Conservation (phyloP, 2,888 invertebrate genomes). For the Rhodophaea formosa region DNA sequence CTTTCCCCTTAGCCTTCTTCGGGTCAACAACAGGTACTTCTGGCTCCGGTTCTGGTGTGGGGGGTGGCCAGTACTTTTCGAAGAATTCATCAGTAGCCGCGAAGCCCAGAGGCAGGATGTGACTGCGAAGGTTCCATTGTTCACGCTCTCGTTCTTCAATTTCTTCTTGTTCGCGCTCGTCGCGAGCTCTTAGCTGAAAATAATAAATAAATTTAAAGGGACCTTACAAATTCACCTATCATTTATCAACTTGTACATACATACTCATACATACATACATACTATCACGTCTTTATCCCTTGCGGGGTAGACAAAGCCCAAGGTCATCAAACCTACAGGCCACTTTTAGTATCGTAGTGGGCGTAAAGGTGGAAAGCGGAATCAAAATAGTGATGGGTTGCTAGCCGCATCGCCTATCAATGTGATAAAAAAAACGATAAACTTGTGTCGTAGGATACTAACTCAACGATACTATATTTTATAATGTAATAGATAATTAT, state of each 20-base stretch:
- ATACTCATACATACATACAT: too few species aligned
- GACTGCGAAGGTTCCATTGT: slow-evolving; percentile 49
- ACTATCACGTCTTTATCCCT: too few species aligned
- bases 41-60: slow-evolving; percentile 45
- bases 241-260: too few species aligned
- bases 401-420: too few species aligned
- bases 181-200: slow-evolving; percentile 47
- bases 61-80: slow-evolving; percentile 68
- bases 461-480: too few species aligned
- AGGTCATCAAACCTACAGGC: too few species aligned
- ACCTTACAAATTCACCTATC: not conserved
- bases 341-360: too few species aligned
- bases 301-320: too few species aligned
- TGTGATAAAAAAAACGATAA: too few species aligned
- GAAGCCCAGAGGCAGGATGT: slow-evolving; percentile 54
- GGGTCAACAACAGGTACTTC: slow-evolving; percentile 38
- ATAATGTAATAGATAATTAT: too few species aligned
- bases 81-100: slow-evolving; percentile 55
- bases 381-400: not conserved
- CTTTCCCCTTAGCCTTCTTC: slow-evolving; percentile 40
- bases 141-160: slow-evolving; percentile 48
- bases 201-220: not conserved
- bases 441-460: too few species aligned
- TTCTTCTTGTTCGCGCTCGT: slow-evolving; percentile 48
- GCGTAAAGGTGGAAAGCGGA: not conserved